Conservation (phyloP, 2,888 invertebrate species). For the Muschampia staudingeri region DNA sequence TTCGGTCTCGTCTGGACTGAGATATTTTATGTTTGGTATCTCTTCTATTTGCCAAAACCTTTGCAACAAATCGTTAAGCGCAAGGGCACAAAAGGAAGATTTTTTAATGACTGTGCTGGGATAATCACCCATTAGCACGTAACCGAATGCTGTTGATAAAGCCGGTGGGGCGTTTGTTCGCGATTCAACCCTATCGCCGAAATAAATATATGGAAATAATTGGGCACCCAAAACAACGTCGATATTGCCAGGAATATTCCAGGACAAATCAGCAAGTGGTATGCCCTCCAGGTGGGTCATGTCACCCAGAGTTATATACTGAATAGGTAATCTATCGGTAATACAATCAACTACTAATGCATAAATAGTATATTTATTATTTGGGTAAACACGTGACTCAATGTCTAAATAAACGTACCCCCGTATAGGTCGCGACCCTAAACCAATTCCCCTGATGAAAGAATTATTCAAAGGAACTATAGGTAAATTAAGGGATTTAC, state of each 20-base stretch:
- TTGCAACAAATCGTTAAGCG: not conserved
- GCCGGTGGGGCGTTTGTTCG: not conserved
- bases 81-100: not conserved
- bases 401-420: slow-evolving; percentile 14
- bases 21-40: not conserved
- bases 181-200: not conserved
- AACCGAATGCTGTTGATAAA: slow-evolving; percentile 11
- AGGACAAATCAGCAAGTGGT: slow-evolving; percentile 2
- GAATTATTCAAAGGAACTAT: slow-evolving; percentile 17
- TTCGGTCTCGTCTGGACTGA: not conserved
- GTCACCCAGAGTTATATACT: not conserved
- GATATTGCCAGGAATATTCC: slow-evolving; percentile 3
- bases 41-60: not conserved
- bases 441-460: slow-evolving; percentile 9
- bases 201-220: slow-evolving; percentile 5
- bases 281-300: not conserved
- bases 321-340: not conserved
- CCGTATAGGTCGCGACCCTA: slow-evolving; percentile 1
- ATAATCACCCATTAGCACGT: not conserved
- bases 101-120: not conserved
- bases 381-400: slow-evolving; percentile 6
- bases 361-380: not conserved
- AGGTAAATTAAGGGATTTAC: slow-evolving; percentile 13
- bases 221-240: slow-evolving; percentile 4
- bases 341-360: not conserved